phyloP scores from a whole-genome alignment of 2,113 vertebrate genomes.

The Hiodon alosoides region DNA sequence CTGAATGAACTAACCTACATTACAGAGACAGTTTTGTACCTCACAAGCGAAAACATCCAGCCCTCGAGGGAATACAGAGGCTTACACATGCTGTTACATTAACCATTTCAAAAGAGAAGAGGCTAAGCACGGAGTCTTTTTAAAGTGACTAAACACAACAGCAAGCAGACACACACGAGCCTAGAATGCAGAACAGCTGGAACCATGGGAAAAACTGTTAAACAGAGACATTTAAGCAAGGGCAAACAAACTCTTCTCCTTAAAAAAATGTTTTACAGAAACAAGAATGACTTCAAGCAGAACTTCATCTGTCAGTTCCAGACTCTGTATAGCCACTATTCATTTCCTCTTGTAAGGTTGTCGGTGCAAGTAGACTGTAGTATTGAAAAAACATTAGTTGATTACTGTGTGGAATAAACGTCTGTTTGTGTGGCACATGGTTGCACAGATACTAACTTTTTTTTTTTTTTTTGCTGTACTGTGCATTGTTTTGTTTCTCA shows the following conservation, averaged over 20 bases:
- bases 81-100: constrained; percentile 58
- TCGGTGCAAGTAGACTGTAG: constrained; percentile 60
- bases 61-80: constrained; percentile 62
- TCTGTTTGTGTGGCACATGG: constrained; percentile 60
- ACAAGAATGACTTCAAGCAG: constrained; percentile 63
- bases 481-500: constrained; percentile 39
- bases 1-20: constrained; percentile 46
- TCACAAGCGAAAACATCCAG: constrained; percentile 51
- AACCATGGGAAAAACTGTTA: constrained; percentile 52
- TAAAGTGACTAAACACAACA: constrained; percentile 89
- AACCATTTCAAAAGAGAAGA: constrained; percentile 70
- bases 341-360: constrained; percentile 61
- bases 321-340: constrained; percentile 63
- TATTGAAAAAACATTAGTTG: constrained; percentile 76
- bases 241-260: constrained; percentile 63
- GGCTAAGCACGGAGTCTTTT: constrained; percentile 58
- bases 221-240: constrained; percentile 54
- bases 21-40: constrained; percentile 46
- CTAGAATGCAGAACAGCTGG: constrained; percentile 61
- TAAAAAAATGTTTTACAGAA: constrained; percentile 68
- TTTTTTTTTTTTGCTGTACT: constrained; percentile 48
- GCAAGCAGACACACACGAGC: constrained; percentile 70
- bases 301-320: constrained; percentile 58
- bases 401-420: constrained; percentile 62
- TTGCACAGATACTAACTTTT: constrained; percentile 55